Evolutionary conservation across 2,113 vertebrate species (phyloP).

Genomic region (Ailurus styani): DNA sequence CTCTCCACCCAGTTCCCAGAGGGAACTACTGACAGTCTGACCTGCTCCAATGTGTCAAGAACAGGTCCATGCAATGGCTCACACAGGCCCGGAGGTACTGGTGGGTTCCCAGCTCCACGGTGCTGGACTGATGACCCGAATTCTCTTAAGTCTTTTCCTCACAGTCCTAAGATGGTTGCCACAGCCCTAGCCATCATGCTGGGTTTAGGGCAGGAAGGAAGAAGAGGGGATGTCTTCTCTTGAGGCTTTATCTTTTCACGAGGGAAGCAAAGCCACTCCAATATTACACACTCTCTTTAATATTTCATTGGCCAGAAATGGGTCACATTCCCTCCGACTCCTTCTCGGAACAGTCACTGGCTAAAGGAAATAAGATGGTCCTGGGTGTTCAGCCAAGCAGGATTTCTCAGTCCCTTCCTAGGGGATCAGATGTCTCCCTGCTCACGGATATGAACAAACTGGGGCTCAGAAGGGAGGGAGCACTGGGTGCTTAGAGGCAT

Average conservation of each 20-base stretch:
- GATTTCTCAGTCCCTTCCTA: not conserved
- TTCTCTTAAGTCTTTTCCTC: not conserved
- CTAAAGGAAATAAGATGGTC: not conserved
- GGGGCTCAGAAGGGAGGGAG: not conserved
- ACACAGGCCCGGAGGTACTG: not conserved
- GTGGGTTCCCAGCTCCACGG: not conserved
- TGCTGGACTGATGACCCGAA: not conserved
- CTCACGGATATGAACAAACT: not conserved
- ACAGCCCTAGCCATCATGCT: not conserved
- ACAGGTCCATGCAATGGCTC: not conserved
- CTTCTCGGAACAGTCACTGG: not conserved
- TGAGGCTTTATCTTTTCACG: not conserved
- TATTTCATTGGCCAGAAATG: not conserved
- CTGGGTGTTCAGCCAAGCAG: not conserved
- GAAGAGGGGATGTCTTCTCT: not conserved
- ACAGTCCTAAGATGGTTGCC: not conserved
- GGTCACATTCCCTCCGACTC: not conserved
- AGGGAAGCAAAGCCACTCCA: not conserved
- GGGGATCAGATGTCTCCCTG: not conserved
- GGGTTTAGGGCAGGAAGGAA: not conserved
- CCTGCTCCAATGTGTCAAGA: fast-evolving
- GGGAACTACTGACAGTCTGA: not conserved
- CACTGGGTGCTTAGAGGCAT: fast-evolving
- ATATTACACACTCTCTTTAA: not conserved
- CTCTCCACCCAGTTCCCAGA: not conserved